A percentile compares a stretch with the other conserved stretches of the same genome.
Conservation (phyloP, 1,140 invertebrate species). For the Oedothorax gibbosus region DNA sequence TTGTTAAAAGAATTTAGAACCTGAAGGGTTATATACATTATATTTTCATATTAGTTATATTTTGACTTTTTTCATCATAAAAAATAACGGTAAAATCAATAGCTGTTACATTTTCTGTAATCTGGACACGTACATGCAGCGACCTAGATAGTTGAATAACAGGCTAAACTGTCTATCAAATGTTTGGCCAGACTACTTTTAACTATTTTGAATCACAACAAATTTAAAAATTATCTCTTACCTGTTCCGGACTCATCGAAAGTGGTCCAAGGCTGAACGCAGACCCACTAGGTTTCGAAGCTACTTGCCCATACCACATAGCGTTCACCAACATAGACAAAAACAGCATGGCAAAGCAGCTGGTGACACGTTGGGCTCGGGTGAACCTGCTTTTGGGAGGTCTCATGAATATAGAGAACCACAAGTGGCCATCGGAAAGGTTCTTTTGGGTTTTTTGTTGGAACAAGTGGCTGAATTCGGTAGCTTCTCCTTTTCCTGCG, state of each 20-base stretch:
- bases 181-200: no score
- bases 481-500: slow-evolving; percentile 67
- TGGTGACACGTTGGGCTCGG: slow-evolving; percentile 71
- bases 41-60: no score
- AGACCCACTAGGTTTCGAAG: slow-evolving; percentile 61
- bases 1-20: no score
- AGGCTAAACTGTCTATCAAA: no score
- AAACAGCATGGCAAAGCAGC: slow-evolving; percentile 72
- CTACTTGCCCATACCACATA: slow-evolving; percentile 71
- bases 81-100: no score
- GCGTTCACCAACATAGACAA: slow-evolving; percentile 73
- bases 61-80: no score
- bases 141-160: no score
- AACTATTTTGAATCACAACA: background rate
- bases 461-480: slow-evolving; percentile 71
- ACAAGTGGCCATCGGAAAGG: slow-evolving; percentile 73
- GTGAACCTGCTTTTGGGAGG: slow-evolving; percentile 73
- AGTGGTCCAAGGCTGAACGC: slow-evolving; percentile 71
- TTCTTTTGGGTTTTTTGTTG: slow-evolving; percentile 69
- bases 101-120: no score
- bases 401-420: slow-evolving; percentile 73
- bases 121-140: no score
- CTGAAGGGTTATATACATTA: no score
- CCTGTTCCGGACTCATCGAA: slow-evolving; percentile 69
- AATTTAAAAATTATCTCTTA: background rate